Percentiles rank a stretch among this genome's conserved stretches.
Conservation (phyloP, 2,888 invertebrate species). For the Andrena hattorfiana region DNA sequence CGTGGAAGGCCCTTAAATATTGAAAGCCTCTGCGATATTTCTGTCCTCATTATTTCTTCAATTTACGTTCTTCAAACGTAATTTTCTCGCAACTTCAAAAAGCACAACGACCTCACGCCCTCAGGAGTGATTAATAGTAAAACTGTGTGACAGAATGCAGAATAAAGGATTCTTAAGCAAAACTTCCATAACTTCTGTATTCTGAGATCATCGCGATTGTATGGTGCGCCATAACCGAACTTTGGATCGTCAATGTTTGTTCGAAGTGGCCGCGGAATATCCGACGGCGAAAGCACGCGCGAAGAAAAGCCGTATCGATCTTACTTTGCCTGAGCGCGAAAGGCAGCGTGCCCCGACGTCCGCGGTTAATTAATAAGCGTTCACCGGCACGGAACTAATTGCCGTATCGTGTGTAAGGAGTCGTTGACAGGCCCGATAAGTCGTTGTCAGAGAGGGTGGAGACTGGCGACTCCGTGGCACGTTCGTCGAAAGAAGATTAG, state of each 20-base stretch:
- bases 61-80: too few relatives aligned
- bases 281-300: background rate
- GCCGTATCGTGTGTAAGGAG: slow-evolving; percentile 56
- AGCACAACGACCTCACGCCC: too few relatives aligned
- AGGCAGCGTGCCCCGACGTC: slow-evolving; percentile 10
- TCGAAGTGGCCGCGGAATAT: background rate
- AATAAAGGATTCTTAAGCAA: too few relatives aligned
- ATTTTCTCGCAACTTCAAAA: too few relatives aligned
- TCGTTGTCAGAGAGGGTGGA: slow-evolving; percentile 55
- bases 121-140: too few relatives aligned
- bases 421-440: slow-evolving; percentile 67
- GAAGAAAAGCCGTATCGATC: slow-evolving; percentile 53
- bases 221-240: background rate
- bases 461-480: slow-evolving; percentile 22
- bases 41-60: too few relatives aligned
- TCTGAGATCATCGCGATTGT: too few relatives aligned
- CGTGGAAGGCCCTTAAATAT: slow-evolving; percentile 7
- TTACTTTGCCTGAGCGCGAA: slow-evolving; percentile 14
- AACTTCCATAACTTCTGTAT: too few relatives aligned
- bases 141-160: too few relatives aligned
- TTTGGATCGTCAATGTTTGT: background rate
- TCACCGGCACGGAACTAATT: slow-evolving; percentile 58
- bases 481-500: slow-evolving; percentile 54
- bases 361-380: slow-evolving; percentile 65
- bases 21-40: background rate